Percentiles rank a stretch among this genome's conserved stretches.
Conservation (phyloP, 2,888 invertebrate species). For the Brachynemurus nebulosus region DNA sequence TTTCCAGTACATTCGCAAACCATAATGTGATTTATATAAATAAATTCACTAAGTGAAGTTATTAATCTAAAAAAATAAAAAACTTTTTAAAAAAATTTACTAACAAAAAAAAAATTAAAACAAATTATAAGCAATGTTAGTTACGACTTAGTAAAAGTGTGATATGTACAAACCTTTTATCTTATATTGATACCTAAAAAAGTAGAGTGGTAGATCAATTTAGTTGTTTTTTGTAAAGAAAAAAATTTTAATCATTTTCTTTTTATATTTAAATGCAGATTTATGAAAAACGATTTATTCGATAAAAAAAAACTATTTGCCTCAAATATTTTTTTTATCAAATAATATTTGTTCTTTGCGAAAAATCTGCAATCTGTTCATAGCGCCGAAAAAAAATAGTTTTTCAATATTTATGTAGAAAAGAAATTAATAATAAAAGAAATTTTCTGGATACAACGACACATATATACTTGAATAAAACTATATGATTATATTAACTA, state of each 20-base stretch:
- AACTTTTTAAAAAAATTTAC: neutral
- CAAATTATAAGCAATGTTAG: conserved; percentile 31
- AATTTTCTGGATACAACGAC: conserved; percentile 31
- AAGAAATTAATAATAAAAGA: neutral
- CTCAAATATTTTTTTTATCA: too few species aligned
- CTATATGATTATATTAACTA: conserved; percentile 7
- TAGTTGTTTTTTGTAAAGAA: too few species aligned
- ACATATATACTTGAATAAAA: conserved; percentile 25
- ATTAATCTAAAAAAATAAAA: neutral
- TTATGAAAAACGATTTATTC: too few species aligned
- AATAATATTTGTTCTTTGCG: too few species aligned
- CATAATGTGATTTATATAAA: neutral
- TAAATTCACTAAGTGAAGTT: neutral
- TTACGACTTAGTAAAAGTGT: conserved; percentile 25
- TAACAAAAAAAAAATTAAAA: neutral
- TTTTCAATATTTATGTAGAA: conserved; percentile 2
- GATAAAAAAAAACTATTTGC: too few species aligned
- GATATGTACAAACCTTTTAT: conserved; percentile 17
- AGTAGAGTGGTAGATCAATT: too few species aligned
- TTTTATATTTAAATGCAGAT: too few species aligned
- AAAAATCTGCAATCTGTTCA: conserved; percentile 4
- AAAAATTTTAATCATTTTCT: too few species aligned
- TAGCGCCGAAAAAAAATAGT: conserved; percentile 9
- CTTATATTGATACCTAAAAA: too few species aligned
- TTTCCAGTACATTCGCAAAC: neutral